These are phyloP conservation scores for Spilarctia lutea DNA, from an alignment of 2,888 invertebrate genomes.

Conservation along the genomic window DNA sequence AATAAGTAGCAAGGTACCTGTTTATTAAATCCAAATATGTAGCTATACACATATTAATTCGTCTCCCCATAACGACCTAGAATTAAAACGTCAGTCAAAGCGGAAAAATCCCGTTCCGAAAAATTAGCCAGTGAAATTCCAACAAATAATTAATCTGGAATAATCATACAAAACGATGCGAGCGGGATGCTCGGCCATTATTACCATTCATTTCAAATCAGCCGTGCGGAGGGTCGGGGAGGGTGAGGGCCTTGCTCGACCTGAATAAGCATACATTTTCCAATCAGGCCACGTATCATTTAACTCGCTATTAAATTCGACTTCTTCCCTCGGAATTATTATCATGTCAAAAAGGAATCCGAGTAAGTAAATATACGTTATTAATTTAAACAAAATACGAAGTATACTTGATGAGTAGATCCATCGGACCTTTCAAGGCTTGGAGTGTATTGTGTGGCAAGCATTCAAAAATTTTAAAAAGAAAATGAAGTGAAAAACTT, in stretches of 20 bases:
- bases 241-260: slow-evolving; percentile 72
- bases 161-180: slow-evolving; percentile 86
- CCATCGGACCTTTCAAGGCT: slow-evolving; percentile 61
- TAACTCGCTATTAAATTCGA: slow-evolving; percentile 86
- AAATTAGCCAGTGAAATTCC: slow-evolving; percentile 85
- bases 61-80: slow-evolving; percentile 72
- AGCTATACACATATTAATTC: slow-evolving; percentile 28
- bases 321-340: slow-evolving; percentile 85
- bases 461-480: slow-evolving; percentile 72
- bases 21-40: background rate
- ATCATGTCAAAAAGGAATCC: slow-evolving; percentile 77
- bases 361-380: slow-evolving; percentile 62
- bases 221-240: slow-evolving; percentile 79
- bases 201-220: slow-evolving; percentile 87
- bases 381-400: slow-evolving; percentile 55
- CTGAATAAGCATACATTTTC: slow-evolving; percentile 87
- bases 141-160: slow-evolving; percentile 87
- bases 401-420: slow-evolving; percentile 48
- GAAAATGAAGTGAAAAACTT: slow-evolving; percentile 77
- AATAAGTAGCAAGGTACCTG: background rate
- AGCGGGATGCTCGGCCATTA: slow-evolving; percentile 84
- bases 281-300: slow-evolving; percentile 87
- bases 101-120: slow-evolving; percentile 85
- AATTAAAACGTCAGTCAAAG: slow-evolving; percentile 86
- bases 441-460: slow-evolving; percentile 78